Base-by-base conservation (phyloP, 2,113 vertebrate genomes). In the Phylloscopus whistleri region DNA sequence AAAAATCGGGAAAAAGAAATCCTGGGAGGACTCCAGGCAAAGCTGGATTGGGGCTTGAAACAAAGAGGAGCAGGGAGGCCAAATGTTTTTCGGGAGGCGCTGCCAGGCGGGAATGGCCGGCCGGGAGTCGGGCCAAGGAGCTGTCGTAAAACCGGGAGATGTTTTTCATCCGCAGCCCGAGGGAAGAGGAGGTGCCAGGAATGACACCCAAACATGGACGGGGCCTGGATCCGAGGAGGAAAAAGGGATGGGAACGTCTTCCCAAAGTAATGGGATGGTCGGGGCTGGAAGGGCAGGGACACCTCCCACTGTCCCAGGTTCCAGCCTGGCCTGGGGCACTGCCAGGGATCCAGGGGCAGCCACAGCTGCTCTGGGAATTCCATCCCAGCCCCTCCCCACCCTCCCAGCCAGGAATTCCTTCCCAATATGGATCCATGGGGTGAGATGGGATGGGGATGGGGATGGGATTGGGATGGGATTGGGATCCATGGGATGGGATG, bases 261-360 rank as follows among this genome's bases (percentile, higher is more conserved):
- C 13, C 1, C 28, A 17, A 18, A 62, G 3, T 4, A 11, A 2
- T 27, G 55, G 66, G 5, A 24, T 20, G 46, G 33, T 3, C 0
- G 1, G 33, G 51, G 12, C 13, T 52, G 52, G 60, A 52, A 66
- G 33, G 51, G 33, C 28, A 41, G 46, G 24, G 28, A 30, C 28
- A 2, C 0, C 9, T 68, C 0, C 10, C 20, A 0, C 2, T 1
- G 0, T 4, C 46, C 46, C 33, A 46, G 68, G 16, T 1, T 67
- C 60, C 48, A 49, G 0, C 44, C 23, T 8, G 33, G 37, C 33
- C 33, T 44, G 1, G 60, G 60, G 0, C 27, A 30, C 46, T 1
- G 39, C 69, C 87, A 75, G 78, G 46, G 53, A 39, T 59, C 58
- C 75, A 43, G 22, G 33, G 16, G 7, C 31, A 59, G 52, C 44